Evolutionary conservation across 1,140 invertebrate genomes (phyloP).

Genomic region (Akabosia matsudoensis): DNA sequence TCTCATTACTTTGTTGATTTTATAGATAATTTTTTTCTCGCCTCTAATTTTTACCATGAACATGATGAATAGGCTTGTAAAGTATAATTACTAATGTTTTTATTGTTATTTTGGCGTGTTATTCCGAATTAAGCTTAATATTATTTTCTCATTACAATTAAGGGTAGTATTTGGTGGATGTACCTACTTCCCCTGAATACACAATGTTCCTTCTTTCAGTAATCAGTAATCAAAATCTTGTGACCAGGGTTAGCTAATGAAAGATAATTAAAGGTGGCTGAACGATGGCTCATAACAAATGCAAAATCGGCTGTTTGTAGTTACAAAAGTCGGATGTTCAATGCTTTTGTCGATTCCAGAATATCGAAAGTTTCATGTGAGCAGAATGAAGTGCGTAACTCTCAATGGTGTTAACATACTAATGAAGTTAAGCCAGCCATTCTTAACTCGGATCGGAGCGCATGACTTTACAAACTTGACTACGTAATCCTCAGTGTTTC

Average conservation of each 20-base stretch:
- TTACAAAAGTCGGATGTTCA: not conserved
- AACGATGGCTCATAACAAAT: not conserved
- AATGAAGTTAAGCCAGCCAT: not conserved
- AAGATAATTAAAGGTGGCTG: not conserved
- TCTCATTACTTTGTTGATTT: not conserved
- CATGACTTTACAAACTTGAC: constrained; percentile 9
- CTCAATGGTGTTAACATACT: not conserved
- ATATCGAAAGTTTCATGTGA: not conserved
- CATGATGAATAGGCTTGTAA: too few relatives aligned
- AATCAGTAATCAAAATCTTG: too few relatives aligned
- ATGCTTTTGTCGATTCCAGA: not conserved
- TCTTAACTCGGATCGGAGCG: not conserved
- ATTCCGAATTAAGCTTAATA: too few relatives aligned
- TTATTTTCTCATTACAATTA: too few relatives aligned
- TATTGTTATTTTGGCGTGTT: too few relatives aligned
- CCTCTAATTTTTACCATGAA: too few relatives aligned
- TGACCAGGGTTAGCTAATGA: too few relatives aligned
- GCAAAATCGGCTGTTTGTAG: not conserved
- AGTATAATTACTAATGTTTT: too few relatives aligned
- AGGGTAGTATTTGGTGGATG: too few relatives aligned
- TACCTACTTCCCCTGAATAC: too few relatives aligned
- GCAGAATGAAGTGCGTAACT: not conserved
- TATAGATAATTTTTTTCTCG: too few relatives aligned
- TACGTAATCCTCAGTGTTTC: not conserved
- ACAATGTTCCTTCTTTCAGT: too few relatives aligned